Evolutionary conservation across 2,113 vertebrate genomes (phyloP).

Genomic region (Oreotragus oreotragus): DNA sequence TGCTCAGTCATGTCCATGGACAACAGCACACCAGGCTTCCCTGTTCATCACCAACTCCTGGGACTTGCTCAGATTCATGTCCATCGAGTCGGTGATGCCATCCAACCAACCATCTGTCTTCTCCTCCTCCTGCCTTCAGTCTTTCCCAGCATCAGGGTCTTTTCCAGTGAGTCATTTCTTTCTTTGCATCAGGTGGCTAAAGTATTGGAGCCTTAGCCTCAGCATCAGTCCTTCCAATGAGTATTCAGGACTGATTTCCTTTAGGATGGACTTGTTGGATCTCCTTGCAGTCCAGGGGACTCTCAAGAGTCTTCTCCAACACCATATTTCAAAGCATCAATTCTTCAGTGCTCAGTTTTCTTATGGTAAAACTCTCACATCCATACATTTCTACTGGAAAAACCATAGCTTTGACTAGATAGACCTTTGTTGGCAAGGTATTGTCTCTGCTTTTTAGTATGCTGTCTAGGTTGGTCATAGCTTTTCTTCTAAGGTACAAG

Average conservation of each 20-base stretch:
- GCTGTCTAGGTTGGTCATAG: too few species aligned
- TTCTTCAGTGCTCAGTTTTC: fast-evolving
- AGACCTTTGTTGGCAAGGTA: too few species aligned
- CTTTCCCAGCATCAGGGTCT: background rate
- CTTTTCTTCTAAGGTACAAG: too few species aligned
- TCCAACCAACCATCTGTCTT: background rate
- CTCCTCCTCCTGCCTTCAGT: background rate
- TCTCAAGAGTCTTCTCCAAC: background rate
- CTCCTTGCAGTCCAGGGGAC: background rate
- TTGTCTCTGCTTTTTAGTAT: too few species aligned
- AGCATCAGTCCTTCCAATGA: background rate
- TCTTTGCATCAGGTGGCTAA: background rate
- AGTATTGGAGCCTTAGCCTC: background rate
- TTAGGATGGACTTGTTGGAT: background rate
- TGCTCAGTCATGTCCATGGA: background rate
- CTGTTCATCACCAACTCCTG: background rate
- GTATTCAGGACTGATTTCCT: background rate
- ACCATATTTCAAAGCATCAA: background rate
- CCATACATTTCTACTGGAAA: too few species aligned
- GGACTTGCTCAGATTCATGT: background rate
- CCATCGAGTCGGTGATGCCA: background rate
- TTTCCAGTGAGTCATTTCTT: background rate
- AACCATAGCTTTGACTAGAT: too few species aligned
- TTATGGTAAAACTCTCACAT: background rate
- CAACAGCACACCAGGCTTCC: background rate